These are phyloP conservation scores for Hylyphantes graminicola DNA, from an alignment of 1,140 invertebrate genomes.

Conservation along the genomic window DNA sequence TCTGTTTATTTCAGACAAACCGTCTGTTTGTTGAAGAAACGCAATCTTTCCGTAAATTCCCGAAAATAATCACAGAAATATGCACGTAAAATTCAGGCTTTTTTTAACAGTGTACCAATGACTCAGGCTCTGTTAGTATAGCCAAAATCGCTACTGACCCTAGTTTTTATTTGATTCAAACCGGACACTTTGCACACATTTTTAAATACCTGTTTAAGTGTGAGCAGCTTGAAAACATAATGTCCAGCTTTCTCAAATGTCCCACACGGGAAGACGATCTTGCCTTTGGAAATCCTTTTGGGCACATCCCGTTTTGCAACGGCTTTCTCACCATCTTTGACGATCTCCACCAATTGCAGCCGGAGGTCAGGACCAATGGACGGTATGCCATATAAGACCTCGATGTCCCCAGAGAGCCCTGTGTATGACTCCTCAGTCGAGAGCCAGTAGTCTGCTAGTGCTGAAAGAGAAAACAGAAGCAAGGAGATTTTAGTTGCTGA, in stretches of 20 bases:
- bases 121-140: too few species aligned
- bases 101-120: too few species aligned
- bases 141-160: too few species aligned
- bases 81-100: too few species aligned
- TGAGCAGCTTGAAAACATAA: conserved; percentile 47
- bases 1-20: too few species aligned
- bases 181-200: background rate
- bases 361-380: conserved; percentile 3
- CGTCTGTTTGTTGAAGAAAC: too few species aligned
- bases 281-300: conserved; percentile 16
- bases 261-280: conserved; percentile 58
- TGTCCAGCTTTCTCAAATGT: conserved; percentile 51
- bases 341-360: conserved; percentile 23
- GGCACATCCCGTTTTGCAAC: conserved; percentile 49
- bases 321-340: conserved; percentile 10
- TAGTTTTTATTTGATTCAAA: background rate
- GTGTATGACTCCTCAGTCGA: conserved; percentile 6
- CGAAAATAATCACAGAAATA: too few species aligned
- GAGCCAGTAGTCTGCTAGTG: conserved; percentile 44
- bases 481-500: too few species aligned
- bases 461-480: background rate
- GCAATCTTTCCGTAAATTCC: too few species aligned
- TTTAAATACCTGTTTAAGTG: conserved; percentile 23
- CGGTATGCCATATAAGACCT: conserved; percentile 40
- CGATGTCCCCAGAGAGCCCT: conserved; percentile 20